phyloP scores from a whole-genome alignment of 2,797 vertebrate species.

The Paramormyrops hopkinsi region DNA sequence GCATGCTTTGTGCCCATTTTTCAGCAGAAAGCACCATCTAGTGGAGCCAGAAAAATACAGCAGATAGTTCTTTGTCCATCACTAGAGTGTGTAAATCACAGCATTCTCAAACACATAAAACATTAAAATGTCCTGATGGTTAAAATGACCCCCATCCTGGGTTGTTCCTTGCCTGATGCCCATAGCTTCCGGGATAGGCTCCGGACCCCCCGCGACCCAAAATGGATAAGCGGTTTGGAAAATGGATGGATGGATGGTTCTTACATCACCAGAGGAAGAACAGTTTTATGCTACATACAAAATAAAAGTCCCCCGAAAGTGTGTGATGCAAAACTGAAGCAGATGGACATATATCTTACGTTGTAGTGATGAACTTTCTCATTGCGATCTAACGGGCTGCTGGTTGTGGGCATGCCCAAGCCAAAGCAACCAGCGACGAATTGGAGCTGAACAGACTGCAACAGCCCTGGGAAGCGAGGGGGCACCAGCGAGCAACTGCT shows the following conservation, averaged over 20 bases:
- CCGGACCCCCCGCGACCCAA: too few species aligned
- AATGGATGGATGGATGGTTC: neutral
- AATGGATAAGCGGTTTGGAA: too few species aligned
- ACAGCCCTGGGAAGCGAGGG: constrained; percentile 51
- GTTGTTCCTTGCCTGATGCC: too few species aligned
- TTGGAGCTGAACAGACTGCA: constrained; percentile 71
- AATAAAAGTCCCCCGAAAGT: neutral
- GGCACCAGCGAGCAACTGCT: constrained; percentile 40
- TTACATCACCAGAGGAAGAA: neutral
- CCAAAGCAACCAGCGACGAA: constrained; percentile 70
- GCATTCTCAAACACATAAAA: neutral
- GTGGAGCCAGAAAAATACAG: neutral
- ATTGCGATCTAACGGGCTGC: constrained; percentile 43
- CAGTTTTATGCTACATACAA: neutral
- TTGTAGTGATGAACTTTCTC: constrained; percentile 67
- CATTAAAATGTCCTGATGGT: neutral
- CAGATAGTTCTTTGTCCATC: neutral
- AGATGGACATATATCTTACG: constrained; percentile 41
- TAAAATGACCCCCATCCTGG: too few species aligned
- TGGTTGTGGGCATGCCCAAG: constrained; percentile 58
- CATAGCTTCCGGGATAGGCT: too few species aligned
- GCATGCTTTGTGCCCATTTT: neutral
- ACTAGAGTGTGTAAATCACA: neutral
- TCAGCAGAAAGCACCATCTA: neutral
- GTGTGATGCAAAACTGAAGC: neutral